Evolutionary conservation across 2,888 invertebrate species (phyloP).

Genomic region (Thereva nobilitata): DNA sequence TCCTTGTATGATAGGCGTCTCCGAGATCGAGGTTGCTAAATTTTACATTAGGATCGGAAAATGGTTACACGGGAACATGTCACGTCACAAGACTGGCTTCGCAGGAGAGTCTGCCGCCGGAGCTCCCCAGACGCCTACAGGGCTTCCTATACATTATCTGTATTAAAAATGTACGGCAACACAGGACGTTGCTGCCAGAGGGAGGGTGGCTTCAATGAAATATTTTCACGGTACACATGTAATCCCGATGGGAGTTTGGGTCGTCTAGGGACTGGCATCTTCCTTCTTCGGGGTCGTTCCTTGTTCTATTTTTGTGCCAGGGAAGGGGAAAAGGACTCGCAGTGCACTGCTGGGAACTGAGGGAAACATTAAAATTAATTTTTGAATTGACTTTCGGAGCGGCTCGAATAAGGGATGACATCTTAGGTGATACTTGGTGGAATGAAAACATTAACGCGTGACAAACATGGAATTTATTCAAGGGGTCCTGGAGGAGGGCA

Average conservation of each 20-base stretch:
- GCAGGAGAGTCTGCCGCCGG: neutral
- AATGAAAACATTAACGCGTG: slow-evolving; percentile 29
- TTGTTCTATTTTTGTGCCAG: neutral
- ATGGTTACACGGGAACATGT: slow-evolving; percentile 33
- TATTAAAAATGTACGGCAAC: slow-evolving; percentile 29
- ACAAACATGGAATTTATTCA: slow-evolving; percentile 3
- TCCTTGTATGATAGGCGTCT: slow-evolving; percentile 30
- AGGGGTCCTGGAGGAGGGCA: neutral
- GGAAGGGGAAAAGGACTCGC: slow-evolving; percentile 8
- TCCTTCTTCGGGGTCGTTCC: slow-evolving; percentile 18
- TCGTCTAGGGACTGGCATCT: slow-evolving; percentile 13
- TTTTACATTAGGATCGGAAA: slow-evolving; percentile 36
- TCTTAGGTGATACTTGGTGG: slow-evolving; percentile 13
- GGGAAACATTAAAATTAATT: slow-evolving; percentile 35
- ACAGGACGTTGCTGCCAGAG: neutral
- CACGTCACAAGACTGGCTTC: slow-evolving; percentile 25
- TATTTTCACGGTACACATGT: slow-evolving; percentile 36
- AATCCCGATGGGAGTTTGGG: slow-evolving; percentile 30
- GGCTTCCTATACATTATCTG: slow-evolving; percentile 30
- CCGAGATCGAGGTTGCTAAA: slow-evolving; percentile 27
- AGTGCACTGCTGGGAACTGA: slow-evolving; percentile 13
- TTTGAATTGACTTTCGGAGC: slow-evolving; percentile 28
- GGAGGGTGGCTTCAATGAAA: slow-evolving; percentile 19
- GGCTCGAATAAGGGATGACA: slow-evolving; percentile 28
- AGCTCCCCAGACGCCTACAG: slow-evolving; percentile 21